Evolutionary conservation across 2,888 invertebrate genomes (phyloP), one percentile per base, ranked within the genome.

Genomic region (Kuschelorhynchus macadamiae): DNA sequence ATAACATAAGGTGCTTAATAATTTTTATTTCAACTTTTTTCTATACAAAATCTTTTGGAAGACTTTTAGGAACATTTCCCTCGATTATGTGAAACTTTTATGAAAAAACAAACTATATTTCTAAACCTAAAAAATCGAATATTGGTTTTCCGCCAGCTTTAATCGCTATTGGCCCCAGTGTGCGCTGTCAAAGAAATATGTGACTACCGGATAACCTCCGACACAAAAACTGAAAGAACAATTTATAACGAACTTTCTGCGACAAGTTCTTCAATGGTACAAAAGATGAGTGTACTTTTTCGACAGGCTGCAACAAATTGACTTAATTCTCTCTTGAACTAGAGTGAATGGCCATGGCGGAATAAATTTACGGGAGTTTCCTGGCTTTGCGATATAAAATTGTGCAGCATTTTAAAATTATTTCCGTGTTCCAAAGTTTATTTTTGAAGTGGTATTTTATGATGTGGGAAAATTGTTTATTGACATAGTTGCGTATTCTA

Each of bases 221-320:
- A 71, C 67, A 52, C 68, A 71, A 69, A 73, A 77, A 77, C 76
- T 77, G 72, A 73, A 75, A 73, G 75, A 78, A 74, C 76, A 75
- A 77, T 64, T 64, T 64, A 64, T 64, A 41, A 18, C 56, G 36
- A 41, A 57, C 21, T 78, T 72, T 63, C 69, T 47, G 70, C 67
- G 73, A 72, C 72, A 74, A 76, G 78, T 77, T 74, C 72, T 71
- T 76, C 75, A 76, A 74, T 75, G 77, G 76, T 77, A 75, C 74
- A 78, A 78, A 75, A 73, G 74, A 76, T 76, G 75, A 72, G 65
- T 67, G 67, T 68, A 72, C 72, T 74, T 75, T 71, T 73, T 73
- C 72, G 73, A 71, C 70, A 72, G 72, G 63, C 73, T 76, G 75
- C 77, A 71, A 74, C 77, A 79, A 79, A 79, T 78, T 76, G 77